Evolutionary conservation across 2,888 invertebrate species (phyloP).

Genomic region (Heteromurus nitidus): DNA sequence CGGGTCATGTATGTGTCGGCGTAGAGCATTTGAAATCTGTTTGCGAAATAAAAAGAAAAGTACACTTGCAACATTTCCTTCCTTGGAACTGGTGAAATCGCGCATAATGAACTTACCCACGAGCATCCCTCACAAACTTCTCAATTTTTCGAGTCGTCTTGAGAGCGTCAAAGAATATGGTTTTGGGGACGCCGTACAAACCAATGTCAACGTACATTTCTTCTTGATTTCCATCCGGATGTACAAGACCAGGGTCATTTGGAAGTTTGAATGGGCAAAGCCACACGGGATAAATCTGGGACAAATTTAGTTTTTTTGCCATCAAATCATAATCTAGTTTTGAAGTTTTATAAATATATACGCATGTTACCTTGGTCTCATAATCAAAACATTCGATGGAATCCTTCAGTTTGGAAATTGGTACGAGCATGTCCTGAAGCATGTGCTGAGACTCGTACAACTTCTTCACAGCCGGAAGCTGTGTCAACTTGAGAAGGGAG

Average conservation of each 20-base stretch:
- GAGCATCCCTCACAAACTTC: constrained; percentile 81
- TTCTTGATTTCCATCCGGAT: constrained; percentile 77
- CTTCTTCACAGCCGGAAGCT: constrained; percentile 82
- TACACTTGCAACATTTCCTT: constrained; percentile 1
- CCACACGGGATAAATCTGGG: constrained; percentile 88
- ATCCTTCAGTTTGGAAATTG: constrained; percentile 80
- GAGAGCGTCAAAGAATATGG: constrained; percentile 79
- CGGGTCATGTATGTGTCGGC: constrained; percentile 86
- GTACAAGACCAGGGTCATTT: constrained; percentile 83
- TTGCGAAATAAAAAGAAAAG: constrained; percentile 1
- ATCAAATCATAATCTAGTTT: neutral
- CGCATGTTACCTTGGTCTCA: constrained; percentile 79
- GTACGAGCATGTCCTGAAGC: constrained; percentile 82
- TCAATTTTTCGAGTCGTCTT: constrained; percentile 83
- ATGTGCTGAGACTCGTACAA: constrained; percentile 87
- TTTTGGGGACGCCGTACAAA: constrained; percentile 85
- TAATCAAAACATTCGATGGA: constrained; percentile 82
- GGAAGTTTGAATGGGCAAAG: constrained; percentile 86
- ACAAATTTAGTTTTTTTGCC: constrained; percentile 22
- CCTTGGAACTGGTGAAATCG: neutral
- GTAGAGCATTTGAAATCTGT: constrained; percentile 88
- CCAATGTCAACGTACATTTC: constrained; percentile 88
- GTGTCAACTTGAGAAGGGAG: constrained; percentile 86
- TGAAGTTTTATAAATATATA: neutral
- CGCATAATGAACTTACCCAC: constrained; percentile 77